phyloP scores from a whole-genome alignment of 2,888 invertebrate species.

The Tyria jacobaeae region DNA sequence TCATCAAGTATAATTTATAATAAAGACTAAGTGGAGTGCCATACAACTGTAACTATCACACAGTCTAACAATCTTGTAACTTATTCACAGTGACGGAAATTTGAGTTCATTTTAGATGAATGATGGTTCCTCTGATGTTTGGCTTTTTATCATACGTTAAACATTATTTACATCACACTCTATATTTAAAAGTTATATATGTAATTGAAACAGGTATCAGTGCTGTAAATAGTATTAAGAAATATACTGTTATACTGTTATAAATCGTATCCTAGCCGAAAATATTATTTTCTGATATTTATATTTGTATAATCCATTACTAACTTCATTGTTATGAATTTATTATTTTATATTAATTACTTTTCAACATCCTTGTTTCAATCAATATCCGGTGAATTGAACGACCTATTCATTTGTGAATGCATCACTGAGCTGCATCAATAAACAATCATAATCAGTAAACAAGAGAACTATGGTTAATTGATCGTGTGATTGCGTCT shows the following conservation, averaged over 20 bases:
- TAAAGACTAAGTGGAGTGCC: neutral
- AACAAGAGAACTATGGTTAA: slow-evolving; percentile 30
- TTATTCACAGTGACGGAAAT: slow-evolving; percentile 5
- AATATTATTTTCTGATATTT: too few relatives aligned
- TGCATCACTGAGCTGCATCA: neutral
- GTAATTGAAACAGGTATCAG: too few relatives aligned
- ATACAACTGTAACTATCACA: slow-evolving; percentile 3
- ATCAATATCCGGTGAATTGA: slow-evolving; percentile 8
- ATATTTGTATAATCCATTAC: too few relatives aligned
- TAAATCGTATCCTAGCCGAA: too few relatives aligned
- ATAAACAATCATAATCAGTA: slow-evolving; percentile 10
- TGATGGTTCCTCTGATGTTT: neutral
- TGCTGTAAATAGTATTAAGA: too few relatives aligned
- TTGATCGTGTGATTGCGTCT: slow-evolving; percentile 35
- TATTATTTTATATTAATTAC: too few relatives aligned
- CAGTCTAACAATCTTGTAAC: too few relatives aligned
- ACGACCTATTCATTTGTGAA: neutral
- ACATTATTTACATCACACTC: too few relatives aligned
- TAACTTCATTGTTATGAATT: too few relatives aligned
- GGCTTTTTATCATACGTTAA: too few relatives aligned
- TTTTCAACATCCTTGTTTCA: neutral
- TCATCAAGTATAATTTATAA: neutral
- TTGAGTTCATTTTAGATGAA: neutral
- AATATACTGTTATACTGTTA: too few relatives aligned
- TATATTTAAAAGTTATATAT: too few relatives aligned